phyloP scores from a whole-genome alignment of 1,140 invertebrate genomes.

The Drosophila mayri region DNA sequence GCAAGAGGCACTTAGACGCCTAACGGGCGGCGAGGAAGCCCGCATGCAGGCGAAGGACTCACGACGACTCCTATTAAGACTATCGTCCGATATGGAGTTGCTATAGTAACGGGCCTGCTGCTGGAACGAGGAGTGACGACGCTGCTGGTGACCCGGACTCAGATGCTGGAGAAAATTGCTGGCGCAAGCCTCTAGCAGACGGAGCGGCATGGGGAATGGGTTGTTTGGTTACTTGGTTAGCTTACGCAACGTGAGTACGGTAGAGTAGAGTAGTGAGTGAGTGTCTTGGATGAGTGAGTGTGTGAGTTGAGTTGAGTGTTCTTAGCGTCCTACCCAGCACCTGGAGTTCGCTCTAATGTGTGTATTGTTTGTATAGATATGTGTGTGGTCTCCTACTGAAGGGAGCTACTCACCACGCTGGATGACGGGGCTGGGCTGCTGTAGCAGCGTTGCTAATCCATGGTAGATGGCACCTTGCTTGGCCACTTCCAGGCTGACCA shows the following conservation, averaged over 20 bases:
- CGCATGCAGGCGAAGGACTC: constrained; percentile 79
- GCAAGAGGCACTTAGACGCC: constrained; percentile 80
- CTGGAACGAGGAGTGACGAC: constrained; percentile 73
- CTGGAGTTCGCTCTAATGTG: constrained; percentile 48
- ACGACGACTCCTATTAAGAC: constrained; percentile 77
- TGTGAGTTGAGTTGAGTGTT: constrained; percentile 42
- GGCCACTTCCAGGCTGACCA: constrained; percentile 97
- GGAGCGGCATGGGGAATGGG: constrained; percentile 46
- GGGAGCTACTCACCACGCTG: constrained; percentile 89
- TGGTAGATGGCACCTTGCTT: constrained; percentile 98
- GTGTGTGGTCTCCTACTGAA: constrained; percentile 11
- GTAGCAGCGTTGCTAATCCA: constrained; percentile 96
- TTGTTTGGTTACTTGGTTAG: constrained; percentile 63
- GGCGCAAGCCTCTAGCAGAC: constrained; percentile 46
- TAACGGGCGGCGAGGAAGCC: constrained; percentile 65
- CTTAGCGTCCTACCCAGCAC: constrained; percentile 69
- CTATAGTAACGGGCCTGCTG: constrained; percentile 67
- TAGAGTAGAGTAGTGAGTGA: constrained; percentile 27
- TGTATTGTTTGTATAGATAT: constrained; percentile 45
- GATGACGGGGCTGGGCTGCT: constrained; percentile 95
- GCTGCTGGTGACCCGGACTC: constrained; percentile 56
- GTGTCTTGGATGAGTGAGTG: constrained; percentile 29
- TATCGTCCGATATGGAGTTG: constrained; percentile 80
- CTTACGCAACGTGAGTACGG: constrained; percentile 55
- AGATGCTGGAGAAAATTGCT: constrained; percentile 55